Percentiles rank a stretch among this genome's conserved stretches.
These are phyloP conservation scores for Apis cerana DNA, from an alignment of 1,140 invertebrate species.

Conservation along the genomic window DNA sequence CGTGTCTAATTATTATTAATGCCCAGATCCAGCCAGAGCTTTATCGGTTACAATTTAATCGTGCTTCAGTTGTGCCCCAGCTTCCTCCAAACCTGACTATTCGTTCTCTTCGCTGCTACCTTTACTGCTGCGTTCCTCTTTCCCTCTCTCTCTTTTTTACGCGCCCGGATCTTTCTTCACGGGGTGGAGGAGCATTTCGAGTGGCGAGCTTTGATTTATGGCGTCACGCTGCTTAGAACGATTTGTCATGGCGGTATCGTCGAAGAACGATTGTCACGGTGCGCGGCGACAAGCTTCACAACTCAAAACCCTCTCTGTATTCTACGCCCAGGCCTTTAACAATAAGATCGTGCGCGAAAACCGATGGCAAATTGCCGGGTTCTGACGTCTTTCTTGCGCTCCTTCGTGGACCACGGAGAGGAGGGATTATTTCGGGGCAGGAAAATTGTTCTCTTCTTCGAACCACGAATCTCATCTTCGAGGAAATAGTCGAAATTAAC, in stretches of 20 bases:
- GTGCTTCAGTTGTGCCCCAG: background rate
- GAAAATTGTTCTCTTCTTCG: background rate
- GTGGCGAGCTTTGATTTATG: constrained; percentile 41
- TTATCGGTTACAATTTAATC: constrained; percentile 49
- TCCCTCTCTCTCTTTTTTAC: background rate
- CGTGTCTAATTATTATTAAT: constrained; percentile 52
- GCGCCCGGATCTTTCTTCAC: background rate
- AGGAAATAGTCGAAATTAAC: too few species aligned
- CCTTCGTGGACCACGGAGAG: too few species aligned
- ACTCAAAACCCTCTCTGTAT: background rate
- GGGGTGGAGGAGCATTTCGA: constrained; percentile 10
- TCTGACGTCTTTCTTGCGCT: constrained; percentile 12
- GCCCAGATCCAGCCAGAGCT: background rate
- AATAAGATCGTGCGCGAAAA: background rate
- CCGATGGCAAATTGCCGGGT: constrained; percentile 17
- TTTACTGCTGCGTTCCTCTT: background rate
- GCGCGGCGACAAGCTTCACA: background rate
- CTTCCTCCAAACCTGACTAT: background rate
- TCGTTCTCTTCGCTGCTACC: too few species aligned
- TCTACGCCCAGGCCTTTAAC: background rate
- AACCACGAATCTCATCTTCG: background rate
- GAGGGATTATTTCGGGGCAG: background rate
- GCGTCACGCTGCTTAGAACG: constrained; percentile 48
- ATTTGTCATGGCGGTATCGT: constrained; percentile 36
- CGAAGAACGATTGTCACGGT: constrained; percentile 15